Evolutionary conservation across 2,113 vertebrate species (phyloP), one percentile per base, ranked within the genome.

Genomic region (Orthochromis malagaraziensis): DNA sequence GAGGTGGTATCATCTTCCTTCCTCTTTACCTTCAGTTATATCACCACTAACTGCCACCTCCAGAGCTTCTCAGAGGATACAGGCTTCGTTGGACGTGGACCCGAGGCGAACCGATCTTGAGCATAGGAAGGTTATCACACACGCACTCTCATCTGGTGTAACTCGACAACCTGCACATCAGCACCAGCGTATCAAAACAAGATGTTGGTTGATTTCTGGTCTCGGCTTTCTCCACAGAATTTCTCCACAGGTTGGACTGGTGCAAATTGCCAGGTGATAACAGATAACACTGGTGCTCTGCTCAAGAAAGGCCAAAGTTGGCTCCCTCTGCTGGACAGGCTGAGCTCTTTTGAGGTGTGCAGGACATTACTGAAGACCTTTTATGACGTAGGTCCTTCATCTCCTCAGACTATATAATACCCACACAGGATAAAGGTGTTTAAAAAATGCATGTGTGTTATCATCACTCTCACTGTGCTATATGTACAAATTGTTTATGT

Each of bases 51-150:
- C 31, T 5, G 60, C 31, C 60, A 0, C 53, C 53, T 55, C 17
- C 60, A 65, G 31, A 65, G 33, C 31, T n/a, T 5, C 60, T 65
- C 60, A n/a, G 31, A n/a, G 31, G 3, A 65, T n/a, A 2, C 33
- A 1, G 60, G 60, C 33, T 65, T 65, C 3, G 0, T 38, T 65
- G 60, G 33, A 35, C 5, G 60, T 2, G 19, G 17, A 38, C 19
- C 19, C 21, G 60, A 65, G 33, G 33, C 0, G 4, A 65, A 65
- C 0, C 19, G 0, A 65, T n/a, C 17, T 63, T 19, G 6, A 0
- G 31, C 0, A n/a, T 1, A 35, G 58, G 58, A 63, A 63, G 58
- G 31, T 60, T n/a, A 63, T 63, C 31, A 1, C 57, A 19, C 9
- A 2, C 58, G 19, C 29, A 63, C 58, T 63, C 5, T 63, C 2